Conservation (phyloP, 1,140 invertebrate genomes). For the Drosophila arawakana region DNA sequence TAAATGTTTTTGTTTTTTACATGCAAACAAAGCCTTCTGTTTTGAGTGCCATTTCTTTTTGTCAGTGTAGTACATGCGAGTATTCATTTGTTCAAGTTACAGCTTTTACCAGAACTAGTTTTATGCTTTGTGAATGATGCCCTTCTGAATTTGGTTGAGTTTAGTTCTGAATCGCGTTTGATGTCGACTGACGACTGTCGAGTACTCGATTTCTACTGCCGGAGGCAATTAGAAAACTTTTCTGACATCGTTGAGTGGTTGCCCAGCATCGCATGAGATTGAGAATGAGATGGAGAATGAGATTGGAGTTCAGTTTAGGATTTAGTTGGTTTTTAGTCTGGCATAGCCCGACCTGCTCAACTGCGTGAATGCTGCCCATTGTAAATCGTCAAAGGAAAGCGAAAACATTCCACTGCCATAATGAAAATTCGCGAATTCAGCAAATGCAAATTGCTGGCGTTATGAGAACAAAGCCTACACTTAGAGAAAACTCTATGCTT, state of each 20-base stretch:
- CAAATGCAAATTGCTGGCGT: slow-evolving; percentile 10
- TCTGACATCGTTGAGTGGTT: slow-evolving; percentile 27
- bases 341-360: neutral
- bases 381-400: slow-evolving; percentile 27
- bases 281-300: no score
- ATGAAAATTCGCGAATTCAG: slow-evolving; percentile 31
- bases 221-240: slow-evolving; percentile 52
- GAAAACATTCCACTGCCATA: slow-evolving; percentile 5
- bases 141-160: slow-evolving; percentile 4
- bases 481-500: no score
- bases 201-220: slow-evolving; percentile 42
- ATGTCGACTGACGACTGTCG: slow-evolving; percentile 4
- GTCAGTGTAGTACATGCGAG: neutral
- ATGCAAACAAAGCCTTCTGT: no score
- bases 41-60: no score
- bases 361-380: slow-evolving; percentile 32
- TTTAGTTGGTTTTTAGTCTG: neutral
- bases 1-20: no score
- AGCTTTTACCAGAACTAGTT: neutral
- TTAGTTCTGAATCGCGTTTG: slow-evolving; percentile 26
- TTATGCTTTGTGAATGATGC: neutral
- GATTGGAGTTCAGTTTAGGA: slow-evolving; percentile 6
- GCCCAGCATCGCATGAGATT: slow-evolving; percentile 2
- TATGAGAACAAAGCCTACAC: slow-evolving; percentile 10
- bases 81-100: slow-evolving; percentile 9